Percentiles rank a stretch among this genome's conserved stretches.
phyloP scores from a whole-genome alignment of 2,888 invertebrate species.

The Erynnis tages region DNA sequence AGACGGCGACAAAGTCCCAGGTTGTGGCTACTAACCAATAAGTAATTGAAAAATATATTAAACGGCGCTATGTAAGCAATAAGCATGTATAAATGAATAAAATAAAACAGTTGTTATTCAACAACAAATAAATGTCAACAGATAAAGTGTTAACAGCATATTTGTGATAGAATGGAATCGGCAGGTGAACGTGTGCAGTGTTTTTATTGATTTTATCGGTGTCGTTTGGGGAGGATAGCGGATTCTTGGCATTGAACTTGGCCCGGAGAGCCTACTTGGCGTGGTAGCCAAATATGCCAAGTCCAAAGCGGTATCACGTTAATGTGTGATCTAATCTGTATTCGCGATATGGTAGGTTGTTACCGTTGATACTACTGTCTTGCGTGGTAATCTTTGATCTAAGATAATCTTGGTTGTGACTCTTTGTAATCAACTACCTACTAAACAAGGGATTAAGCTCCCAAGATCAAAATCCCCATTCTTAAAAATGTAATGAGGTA shows the following conservation, averaged over 20 bases:
- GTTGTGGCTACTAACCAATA: no score
- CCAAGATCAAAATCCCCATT: no score
- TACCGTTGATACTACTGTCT: conserved; percentile 23
- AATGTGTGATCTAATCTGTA: conserved; percentile 17
- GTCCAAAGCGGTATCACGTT: conserved; percentile 13
- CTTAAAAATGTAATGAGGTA: no score
- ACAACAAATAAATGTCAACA: no score
- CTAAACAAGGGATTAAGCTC: neutral
- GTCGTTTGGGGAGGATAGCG: conserved; percentile 47
- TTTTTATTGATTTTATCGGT: conserved; percentile 42
- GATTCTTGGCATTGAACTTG: conserved; percentile 77
- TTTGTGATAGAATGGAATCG: conserved; percentile 6
- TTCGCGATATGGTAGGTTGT: conserved; percentile 15
- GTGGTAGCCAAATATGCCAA: conserved; percentile 58
- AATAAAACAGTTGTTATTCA: no score
- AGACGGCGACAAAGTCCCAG: no score
- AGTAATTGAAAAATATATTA: no score
- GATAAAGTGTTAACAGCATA: no score
- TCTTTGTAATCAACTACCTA: neutral
- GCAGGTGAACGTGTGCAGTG: conserved; percentile 39
- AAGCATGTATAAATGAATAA: neutral
- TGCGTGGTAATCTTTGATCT: neutral
- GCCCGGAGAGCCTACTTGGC: conserved; percentile 61
- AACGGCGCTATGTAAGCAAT: no score
- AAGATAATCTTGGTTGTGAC: neutral